Percentiles rank a stretch among this genome's conserved stretches.
These are phyloP conservation scores for Megaleporinus macrocephalus DNA, from an alignment of 2,113 vertebrate species.

Conservation along the genomic window DNA sequence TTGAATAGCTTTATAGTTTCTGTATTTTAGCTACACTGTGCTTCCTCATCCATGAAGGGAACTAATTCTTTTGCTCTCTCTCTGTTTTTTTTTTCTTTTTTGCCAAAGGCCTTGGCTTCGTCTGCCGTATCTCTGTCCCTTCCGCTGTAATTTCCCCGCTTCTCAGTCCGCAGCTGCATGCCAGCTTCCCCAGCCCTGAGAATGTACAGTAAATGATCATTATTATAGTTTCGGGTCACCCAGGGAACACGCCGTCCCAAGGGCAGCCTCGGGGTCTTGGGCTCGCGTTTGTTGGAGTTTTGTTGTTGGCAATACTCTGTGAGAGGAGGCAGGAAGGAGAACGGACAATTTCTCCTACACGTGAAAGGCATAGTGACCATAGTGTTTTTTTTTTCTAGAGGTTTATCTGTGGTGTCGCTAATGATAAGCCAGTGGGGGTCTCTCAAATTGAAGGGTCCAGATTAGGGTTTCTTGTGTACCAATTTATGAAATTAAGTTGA, in stretches of 20 bases:
- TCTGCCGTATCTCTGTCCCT: not conserved
- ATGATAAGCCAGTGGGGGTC: not conserved
- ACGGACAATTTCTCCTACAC: not conserved
- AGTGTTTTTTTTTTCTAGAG: not conserved
- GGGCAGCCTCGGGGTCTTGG: not conserved
- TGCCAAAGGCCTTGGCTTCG: slow-evolving; percentile 6
- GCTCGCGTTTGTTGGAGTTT: not conserved
- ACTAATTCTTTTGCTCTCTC: slow-evolving; percentile 22
- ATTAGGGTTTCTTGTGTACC: not conserved
- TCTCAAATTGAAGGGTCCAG: not conserved
- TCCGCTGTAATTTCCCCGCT: slow-evolving; percentile 13
- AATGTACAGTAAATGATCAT: slow-evolving; percentile 33
- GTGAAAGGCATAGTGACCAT: not conserved
- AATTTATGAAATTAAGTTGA: not conserved
- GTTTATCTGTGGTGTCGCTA: not conserved
- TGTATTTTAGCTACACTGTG: slow-evolving; percentile 4
- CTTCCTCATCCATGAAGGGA: slow-evolving; percentile 9
- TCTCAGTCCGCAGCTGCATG: slow-evolving; percentile 11
- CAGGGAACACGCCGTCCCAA: slow-evolving; percentile 4
- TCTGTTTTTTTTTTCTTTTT: not conserved
- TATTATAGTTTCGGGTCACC: slow-evolving; percentile 37
- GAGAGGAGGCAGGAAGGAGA: not conserved
- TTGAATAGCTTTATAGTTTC: not conserved
- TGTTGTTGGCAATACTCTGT: not conserved
- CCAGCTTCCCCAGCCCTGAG: slow-evolving; percentile 1